phyloP scores from a whole-genome alignment of 2,113 vertebrate genomes.

The Helogale parvula region DNA sequence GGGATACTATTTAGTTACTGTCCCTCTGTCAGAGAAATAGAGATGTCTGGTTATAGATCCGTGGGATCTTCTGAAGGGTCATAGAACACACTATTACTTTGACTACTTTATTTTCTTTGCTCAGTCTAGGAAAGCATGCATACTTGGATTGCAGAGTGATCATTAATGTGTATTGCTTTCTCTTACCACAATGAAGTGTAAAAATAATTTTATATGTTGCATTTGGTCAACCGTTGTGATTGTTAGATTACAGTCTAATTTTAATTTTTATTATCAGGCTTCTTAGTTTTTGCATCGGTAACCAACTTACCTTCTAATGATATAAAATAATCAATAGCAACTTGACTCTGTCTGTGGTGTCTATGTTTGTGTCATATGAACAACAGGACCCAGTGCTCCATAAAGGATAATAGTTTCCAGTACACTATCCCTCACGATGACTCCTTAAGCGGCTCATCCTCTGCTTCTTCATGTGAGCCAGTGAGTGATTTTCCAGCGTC shows the following conservation, averaged over 20 bases:
- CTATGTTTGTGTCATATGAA: conserved; percentile 45
- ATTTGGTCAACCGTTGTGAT: background rate
- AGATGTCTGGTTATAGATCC: background rate
- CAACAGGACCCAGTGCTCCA: conserved; percentile 73
- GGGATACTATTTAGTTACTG: background rate
- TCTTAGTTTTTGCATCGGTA: conserved; percentile 29
- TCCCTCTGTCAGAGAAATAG: background rate
- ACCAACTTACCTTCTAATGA: conserved; percentile 28
- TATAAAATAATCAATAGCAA: background rate
- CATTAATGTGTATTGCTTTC: background rate
- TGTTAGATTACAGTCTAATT: background rate
- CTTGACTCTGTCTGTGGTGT: conserved; percentile 15
- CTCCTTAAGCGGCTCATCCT: conserved; percentile 79
- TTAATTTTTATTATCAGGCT: conserved; percentile 2
- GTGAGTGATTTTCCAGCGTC: conserved; percentile 83
- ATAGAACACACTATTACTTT: background rate
- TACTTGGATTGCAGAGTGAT: background rate
- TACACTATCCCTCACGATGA: conserved; percentile 74
- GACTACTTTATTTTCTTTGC: conserved; percentile 26
- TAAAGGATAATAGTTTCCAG: conserved; percentile 79
- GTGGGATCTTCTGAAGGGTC: background rate
- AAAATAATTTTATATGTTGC: background rate
- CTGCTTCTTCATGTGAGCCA: conserved; percentile 81
- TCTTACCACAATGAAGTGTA: background rate
- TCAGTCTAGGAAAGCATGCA: background rate